phyloP scores from a whole-genome alignment of 2,797 vertebrate species.

The Etheostoma perlongum region DNA sequence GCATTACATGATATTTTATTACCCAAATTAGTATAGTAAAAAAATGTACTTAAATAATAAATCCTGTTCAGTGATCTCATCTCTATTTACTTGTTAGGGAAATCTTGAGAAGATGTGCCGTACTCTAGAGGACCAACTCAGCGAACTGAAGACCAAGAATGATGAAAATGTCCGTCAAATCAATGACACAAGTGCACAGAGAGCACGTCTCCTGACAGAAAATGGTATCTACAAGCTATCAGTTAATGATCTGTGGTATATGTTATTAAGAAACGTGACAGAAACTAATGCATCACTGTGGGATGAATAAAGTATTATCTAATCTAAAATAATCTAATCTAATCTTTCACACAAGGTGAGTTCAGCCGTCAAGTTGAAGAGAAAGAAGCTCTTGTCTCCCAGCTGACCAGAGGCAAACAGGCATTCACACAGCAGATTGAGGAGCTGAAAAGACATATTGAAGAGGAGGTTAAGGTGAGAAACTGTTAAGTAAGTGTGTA shows the following conservation, averaged over 20 bases:
- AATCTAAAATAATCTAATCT: too few species aligned
- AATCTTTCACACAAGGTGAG: constrained; percentile 79
- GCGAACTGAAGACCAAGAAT: constrained; percentile 87
- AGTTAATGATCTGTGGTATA: not conserved
- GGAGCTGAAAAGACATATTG: constrained; percentile 90
- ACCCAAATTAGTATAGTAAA: not conserved
- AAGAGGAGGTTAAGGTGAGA: constrained; percentile 81
- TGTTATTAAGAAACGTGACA: not conserved
- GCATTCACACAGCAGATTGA: constrained; percentile 92
- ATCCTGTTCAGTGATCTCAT: too few species aligned
- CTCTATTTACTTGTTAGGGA: constrained; percentile 71
- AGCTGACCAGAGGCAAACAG: constrained; percentile 91
- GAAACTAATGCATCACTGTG: not conserved
- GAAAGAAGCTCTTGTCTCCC: constrained; percentile 89
- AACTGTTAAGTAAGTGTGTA: not conserved
- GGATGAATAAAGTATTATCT: too few species aligned
- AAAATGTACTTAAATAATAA: too few species aligned
- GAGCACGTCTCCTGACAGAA: constrained; percentile 89
- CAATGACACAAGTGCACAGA: constrained; percentile 87
- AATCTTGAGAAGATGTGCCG: constrained; percentile 90
- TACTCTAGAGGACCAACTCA: constrained; percentile 89
- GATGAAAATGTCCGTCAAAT: constrained; percentile 87
- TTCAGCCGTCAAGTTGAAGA: constrained; percentile 89
- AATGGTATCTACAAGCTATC: constrained; percentile 62
- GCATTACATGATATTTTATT: not conserved